Percentiles rank a stretch among this genome's conserved stretches.
Evolutionary conservation across 2,797 vertebrate species (phyloP).

Genomic region (Acrossocheilus wenchowensis): DNA sequence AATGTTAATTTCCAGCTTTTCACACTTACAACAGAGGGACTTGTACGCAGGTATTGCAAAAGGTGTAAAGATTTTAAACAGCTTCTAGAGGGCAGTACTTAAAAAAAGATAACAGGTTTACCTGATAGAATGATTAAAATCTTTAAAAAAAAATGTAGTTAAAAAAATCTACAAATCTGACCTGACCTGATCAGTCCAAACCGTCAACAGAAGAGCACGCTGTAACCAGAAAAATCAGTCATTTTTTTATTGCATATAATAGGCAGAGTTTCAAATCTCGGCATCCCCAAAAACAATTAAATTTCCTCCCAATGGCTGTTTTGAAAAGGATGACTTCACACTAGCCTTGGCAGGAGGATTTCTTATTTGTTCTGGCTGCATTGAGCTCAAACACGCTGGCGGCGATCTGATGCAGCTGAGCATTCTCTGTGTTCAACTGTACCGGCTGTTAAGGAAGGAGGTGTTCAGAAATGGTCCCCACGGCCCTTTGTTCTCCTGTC

Average conservation of each 20-base stretch:
- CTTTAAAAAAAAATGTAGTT: neutral
- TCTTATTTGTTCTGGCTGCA: neutral
- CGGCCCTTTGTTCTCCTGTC: conserved; percentile 78
- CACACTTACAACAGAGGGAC: neutral
- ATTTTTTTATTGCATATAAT: neutral
- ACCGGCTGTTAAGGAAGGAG: conserved; percentile 67
- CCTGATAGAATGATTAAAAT: neutral
- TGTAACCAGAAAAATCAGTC: neutral
- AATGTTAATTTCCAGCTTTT: neutral
- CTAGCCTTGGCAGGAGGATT: neutral
- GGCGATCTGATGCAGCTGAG: conserved; percentile 5
- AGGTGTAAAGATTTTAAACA: neutral
- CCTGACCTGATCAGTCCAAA: neutral
- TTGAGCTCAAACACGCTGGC: neutral
- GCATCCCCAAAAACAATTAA: neutral
- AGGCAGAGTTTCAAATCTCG: neutral
- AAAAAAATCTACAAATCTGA: neutral
- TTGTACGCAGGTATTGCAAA: neutral
- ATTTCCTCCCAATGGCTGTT: conserved; percentile 9
- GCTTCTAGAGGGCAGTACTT: neutral
- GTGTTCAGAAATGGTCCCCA: conserved; percentile 57
- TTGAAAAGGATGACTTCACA: conserved; percentile 14
- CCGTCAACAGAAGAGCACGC: neutral
- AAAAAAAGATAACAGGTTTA: neutral
- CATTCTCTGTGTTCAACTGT: conserved; percentile 2